Evolutionary conservation across 2,797 vertebrate genomes (phyloP).

Genomic region (Rhabdomys pumilio): DNA sequence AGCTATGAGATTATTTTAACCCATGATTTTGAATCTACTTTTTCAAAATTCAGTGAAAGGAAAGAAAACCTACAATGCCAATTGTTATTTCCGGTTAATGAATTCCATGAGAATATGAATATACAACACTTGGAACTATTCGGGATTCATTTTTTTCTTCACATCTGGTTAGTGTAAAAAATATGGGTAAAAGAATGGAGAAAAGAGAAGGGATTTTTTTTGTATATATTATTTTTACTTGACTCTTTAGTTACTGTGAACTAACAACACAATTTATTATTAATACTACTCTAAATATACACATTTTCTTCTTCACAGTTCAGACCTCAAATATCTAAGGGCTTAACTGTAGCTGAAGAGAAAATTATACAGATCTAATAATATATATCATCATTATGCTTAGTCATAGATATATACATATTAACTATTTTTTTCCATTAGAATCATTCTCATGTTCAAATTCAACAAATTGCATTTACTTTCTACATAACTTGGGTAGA

Average conservation of each 20-base stretch:
- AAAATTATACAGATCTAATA: not conserved
- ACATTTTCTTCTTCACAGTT: constrained; percentile 1
- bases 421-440: not conserved
- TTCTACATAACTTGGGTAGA: not conserved
- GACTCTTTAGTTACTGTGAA: constrained; percentile 16
- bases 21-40: constrained; percentile 70
- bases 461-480: not conserved
- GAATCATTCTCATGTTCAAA: constrained; percentile 2
- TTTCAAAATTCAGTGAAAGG: constrained; percentile 58
- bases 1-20: constrained; percentile 74
- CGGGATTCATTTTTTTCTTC: not conserved
- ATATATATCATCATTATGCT: not conserved
- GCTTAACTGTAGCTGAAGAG: constrained; percentile 59
- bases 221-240: constrained; percentile 25
- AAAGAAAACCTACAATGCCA: constrained; percentile 33
- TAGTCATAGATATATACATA: not conserved
- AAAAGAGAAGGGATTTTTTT: constrained; percentile 18
- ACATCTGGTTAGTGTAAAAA: constrained; percentile 45
- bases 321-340: not conserved
- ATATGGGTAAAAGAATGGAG: not conserved
- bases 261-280: constrained; percentile 12
- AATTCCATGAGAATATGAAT: constrained; percentile 28
- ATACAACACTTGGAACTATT: not conserved
- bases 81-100: constrained; percentile 46
- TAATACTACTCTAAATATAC: constrained; percentile 21